Conservation (phyloP, 1,140 invertebrate genomes). For the Bombus terrestris region DNA sequence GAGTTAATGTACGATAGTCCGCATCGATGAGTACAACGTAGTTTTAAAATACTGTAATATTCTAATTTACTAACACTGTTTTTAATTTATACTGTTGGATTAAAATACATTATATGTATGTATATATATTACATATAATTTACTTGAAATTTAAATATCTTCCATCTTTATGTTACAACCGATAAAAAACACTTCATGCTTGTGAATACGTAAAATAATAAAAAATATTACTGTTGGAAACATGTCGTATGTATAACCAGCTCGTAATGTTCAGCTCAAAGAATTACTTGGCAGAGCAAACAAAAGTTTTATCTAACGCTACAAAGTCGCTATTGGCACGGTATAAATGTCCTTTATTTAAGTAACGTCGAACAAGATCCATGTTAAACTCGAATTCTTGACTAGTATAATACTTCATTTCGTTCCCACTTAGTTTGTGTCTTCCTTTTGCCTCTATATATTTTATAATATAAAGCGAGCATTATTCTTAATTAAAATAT, state of each 20-base stretch:
- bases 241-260: not conserved
- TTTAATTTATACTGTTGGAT: not conserved
- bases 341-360: slow-evolving; percentile 1
- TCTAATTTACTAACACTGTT: not conserved
- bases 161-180: too few relatives aligned
- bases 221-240: not conserved
- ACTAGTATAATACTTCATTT: not conserved
- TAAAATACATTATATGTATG: not conserved
- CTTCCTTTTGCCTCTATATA: too few relatives aligned
- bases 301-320: slow-evolving; percentile 3
- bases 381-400: not conserved
- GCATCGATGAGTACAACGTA: not conserved
- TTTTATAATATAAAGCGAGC: too few relatives aligned
- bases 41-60: not conserved
- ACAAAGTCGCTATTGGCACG: slow-evolving; percentile 10
- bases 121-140: not conserved
- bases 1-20: not conserved
- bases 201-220: not conserved
- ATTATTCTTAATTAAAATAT: not conserved
- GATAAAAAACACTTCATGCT: not conserved
- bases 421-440: not conserved
- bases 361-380: not conserved
- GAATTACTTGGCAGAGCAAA: slow-evolving; percentile 4
- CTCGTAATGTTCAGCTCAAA: not conserved
- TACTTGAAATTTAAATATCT: not conserved